phyloP scores from a whole-genome alignment of 2,888 invertebrate genomes.

The Zonitis immaculata region DNA sequence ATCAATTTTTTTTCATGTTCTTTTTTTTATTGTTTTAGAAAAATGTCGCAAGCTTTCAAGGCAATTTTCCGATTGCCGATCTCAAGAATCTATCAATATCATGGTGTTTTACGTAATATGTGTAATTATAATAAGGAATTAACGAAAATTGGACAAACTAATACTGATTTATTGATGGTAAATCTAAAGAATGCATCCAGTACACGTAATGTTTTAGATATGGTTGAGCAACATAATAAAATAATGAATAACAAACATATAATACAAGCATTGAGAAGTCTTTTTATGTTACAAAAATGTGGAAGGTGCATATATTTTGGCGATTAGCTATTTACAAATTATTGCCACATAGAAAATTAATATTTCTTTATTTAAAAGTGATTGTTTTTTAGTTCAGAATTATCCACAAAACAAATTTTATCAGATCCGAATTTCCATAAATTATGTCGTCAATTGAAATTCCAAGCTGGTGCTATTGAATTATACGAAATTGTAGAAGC shows the following conservation, averaged over 20 bases:
- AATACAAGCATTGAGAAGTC: slow-evolving; percentile 53
- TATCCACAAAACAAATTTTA: slow-evolving; percentile 49
- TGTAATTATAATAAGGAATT: slow-evolving; percentile 5
- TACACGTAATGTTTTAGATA: slow-evolving; percentile 49
- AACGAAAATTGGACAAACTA: background rate
- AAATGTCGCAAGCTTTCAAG: slow-evolving; percentile 20
- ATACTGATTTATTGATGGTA: slow-evolving; percentile 49
- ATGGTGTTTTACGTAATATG: slow-evolving; percentile 4
- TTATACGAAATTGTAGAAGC: slow-evolving; percentile 55
- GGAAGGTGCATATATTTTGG: slow-evolving; percentile 49
- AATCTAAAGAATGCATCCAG: slow-evolving; percentile 50
- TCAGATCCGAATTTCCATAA: slow-evolving; percentile 55
- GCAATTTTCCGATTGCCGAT: slow-evolving; percentile 6
- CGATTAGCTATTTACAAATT: too few species aligned
- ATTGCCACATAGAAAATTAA: too few species aligned
- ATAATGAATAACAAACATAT: slow-evolving; percentile 55
- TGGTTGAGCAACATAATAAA: slow-evolving; percentile 47
- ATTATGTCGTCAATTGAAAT: slow-evolving; percentile 56
- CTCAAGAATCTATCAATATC: slow-evolving; percentile 3
- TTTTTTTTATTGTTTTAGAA: slow-evolving; percentile 6
- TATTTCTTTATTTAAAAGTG: background rate
- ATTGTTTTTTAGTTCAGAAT: slow-evolving; percentile 40
- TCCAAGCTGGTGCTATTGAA: slow-evolving; percentile 53
- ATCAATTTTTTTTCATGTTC: background rate
- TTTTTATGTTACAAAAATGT: slow-evolving; percentile 56